Evolutionary conservation across 2,888 invertebrate species (phyloP).

Genomic region (Parnassius glacialis): DNA sequence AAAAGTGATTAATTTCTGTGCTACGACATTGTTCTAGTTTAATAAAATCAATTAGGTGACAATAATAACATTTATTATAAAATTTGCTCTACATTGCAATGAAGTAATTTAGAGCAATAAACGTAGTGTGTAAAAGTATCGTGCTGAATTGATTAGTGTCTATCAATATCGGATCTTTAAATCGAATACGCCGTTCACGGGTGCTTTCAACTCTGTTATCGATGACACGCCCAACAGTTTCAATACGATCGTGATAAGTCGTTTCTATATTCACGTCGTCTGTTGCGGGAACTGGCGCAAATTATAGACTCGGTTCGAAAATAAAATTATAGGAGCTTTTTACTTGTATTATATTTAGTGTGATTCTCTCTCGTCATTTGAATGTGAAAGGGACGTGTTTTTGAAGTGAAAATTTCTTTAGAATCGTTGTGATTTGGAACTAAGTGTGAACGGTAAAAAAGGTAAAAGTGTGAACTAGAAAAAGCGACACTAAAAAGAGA

Average conservation of each 20-base stretch:
- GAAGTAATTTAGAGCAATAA: conserved; percentile 18
- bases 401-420: too few relatives aligned
- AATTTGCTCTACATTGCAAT: conserved; percentile 16
- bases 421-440: too few relatives aligned
- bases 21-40: not conserved
- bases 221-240: conserved; percentile 46
- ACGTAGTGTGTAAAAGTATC: too few relatives aligned
- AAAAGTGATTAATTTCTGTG: too few relatives aligned
- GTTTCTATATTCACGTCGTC: conserved; percentile 60
- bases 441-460: too few relatives aligned
- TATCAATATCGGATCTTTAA: conserved; percentile 35
- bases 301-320: conserved; percentile 51
- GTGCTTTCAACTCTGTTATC: conserved; percentile 27
- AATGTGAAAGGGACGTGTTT: too few relatives aligned
- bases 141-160: conserved; percentile 23
- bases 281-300: conserved; percentile 27
- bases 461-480: too few relatives aligned
- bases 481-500: too few relatives aligned
- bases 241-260: conserved; percentile 57
- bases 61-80: conserved; percentile 18
- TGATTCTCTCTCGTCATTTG: too few relatives aligned
- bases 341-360: not conserved
- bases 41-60: conserved; percentile 9
- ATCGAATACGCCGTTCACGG: conserved; percentile 31
- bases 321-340: conserved; percentile 58